These are phyloP conservation scores for Phortica variegata DNA, from an alignment of 1,140 invertebrate genomes.

Conservation along the genomic window DNA sequence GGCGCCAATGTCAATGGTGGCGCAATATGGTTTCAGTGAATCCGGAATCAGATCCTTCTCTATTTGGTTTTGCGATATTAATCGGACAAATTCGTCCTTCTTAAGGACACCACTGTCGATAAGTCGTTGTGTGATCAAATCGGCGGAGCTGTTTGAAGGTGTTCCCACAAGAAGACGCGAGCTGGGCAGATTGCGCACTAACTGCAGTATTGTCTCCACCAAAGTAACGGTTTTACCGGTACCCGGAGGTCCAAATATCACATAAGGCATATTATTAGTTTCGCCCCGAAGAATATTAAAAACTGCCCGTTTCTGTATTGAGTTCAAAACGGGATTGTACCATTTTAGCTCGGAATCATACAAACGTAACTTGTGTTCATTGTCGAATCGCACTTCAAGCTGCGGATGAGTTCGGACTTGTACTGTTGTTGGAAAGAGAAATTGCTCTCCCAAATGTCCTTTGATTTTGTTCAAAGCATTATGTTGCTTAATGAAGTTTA, in stretches of 20 bases:
- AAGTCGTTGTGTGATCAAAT: constrained; percentile 71
- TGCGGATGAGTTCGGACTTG: constrained; percentile 37
- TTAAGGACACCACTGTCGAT: constrained; percentile 61
- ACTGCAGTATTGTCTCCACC: constrained; percentile 81
- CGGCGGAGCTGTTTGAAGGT: constrained; percentile 83
- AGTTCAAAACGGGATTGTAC: constrained; percentile 74
- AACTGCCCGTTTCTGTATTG: constrained; percentile 74
- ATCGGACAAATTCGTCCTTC: constrained; percentile 67
- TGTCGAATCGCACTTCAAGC: constrained; percentile 21
- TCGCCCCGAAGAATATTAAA: constrained; percentile 71
- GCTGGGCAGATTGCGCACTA: constrained; percentile 66
- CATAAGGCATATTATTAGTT: constrained; percentile 76
- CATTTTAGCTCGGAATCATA: constrained; percentile 58
- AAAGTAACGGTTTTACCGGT: constrained; percentile 91
- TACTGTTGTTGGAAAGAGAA: constrained; percentile 68
- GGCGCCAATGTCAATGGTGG: constrained; percentile 61
- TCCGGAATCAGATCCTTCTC: constrained; percentile 62
- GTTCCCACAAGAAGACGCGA: constrained; percentile 77
- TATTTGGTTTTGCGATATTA: constrained; percentile 66
- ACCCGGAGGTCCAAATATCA: constrained; percentile 91
- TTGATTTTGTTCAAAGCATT: constrained; percentile 64
- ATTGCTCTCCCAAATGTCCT: constrained; percentile 58
- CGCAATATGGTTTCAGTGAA: constrained; percentile 69
- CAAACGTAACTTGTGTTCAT: constrained; percentile 18
- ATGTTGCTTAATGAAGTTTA: constrained; percentile 65